Base-by-base conservation (phyloP, 2,888 invertebrate species). In the Nipponacmea schrenckii region DNA sequence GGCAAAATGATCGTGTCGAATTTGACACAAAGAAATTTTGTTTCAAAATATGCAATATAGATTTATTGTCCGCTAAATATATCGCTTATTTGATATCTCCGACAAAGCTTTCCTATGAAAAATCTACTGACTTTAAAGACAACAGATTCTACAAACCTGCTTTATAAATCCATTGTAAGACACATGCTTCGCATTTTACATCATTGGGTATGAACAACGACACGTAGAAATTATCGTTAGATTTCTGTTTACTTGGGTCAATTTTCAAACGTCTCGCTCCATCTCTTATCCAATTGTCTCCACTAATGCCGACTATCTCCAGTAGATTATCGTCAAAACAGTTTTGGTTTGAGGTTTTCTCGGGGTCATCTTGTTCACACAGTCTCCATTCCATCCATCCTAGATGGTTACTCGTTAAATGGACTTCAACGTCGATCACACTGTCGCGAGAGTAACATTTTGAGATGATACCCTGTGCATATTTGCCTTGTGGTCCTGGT, bases 311-410 rank as follows among this genome's bases (percentile, higher is more conserved):
- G 0, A 56, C 24, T 24, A 56, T 56, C 15, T 56, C 12, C 24
- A 56, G 24, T 24, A 56, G 1, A 14, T 56, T 56, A 8, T 24
- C 20, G 15, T 56, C 56, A 2, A 56, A 56, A 56, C 56, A 56
- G 2, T 20, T 20, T 15, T 56, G 56, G 20, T 8, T 24, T 14
- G 24, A 10, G 56, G 56, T 56, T 10, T 20, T 24, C 10, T 20
- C 24, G 20, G 24, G 20, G 12, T 56, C 56, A 56, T 56, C 14
- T 20, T 20, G 56, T 10, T 20, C 20, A 56, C 56, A 56, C 4
- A 56, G 56, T 14, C 56, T 20, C 56, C 56, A 56, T 20, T 56
- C 56, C 56, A 56, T 56, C 56, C 56, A 56, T 1, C 56, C 56
- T 24, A 56, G 10, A 24, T 56, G 56, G 24, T 24, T 56, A 10